Conservation (phyloP, 2,113 vertebrate species). For the Lontra canadensis region DNA sequence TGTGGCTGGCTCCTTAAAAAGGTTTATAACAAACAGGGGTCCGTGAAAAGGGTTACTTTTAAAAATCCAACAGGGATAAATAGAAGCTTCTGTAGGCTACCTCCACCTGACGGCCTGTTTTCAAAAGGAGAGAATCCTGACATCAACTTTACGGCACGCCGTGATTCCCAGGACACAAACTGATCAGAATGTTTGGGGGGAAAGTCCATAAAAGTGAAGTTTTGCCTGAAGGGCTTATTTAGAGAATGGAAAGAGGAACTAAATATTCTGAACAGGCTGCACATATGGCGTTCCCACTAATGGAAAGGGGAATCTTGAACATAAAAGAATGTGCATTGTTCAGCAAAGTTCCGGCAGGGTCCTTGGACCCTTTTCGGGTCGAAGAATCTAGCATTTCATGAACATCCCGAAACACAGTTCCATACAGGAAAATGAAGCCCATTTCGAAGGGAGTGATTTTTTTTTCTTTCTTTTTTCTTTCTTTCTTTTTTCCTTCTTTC, state of each 20-base stretch:
- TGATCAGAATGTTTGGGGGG: not conserved
- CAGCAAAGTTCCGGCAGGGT: too few relatives aligned
- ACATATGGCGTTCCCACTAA: accelerated
- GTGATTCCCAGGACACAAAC: not conserved
- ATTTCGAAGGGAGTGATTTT: accelerated
- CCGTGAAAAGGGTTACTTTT: not conserved
- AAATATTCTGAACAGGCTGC: not conserved
- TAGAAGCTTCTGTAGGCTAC: not conserved
- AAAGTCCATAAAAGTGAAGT: not conserved
- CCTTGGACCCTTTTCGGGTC: too few relatives aligned
- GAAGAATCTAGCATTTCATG: not conserved
- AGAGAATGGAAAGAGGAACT: not conserved
- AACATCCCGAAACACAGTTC: not conserved
- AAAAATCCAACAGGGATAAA: slow-evolving; percentile 43
- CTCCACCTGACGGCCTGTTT: not conserved
- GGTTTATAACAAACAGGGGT: not conserved
- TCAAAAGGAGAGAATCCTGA: not conserved
- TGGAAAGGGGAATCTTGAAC: not conserved
- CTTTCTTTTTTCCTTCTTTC: not conserved
- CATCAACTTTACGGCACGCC: accelerated
- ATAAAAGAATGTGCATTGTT: not conserved
- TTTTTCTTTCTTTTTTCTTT: not conserved
- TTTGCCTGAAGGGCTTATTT: not conserved
- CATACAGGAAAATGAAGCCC: accelerated
- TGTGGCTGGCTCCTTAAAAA: not conserved